Conservation (phyloP, 2,888 invertebrate genomes). For the Deilephila porcellus region DNA sequence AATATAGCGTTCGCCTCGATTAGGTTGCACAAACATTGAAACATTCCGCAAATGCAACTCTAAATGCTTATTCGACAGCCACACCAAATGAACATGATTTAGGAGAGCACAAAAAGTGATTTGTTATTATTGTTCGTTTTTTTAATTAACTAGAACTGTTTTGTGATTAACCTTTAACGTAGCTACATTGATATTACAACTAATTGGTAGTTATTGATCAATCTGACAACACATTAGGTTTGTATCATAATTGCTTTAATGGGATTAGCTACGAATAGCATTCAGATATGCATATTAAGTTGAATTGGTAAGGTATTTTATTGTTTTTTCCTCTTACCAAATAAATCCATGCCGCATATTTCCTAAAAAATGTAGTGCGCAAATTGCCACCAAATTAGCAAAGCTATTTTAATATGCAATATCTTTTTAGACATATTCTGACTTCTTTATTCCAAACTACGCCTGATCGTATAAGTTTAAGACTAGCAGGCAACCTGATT, state of each 20-base stretch:
- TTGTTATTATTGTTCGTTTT: background rate
- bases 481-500: no score
- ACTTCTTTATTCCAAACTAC: no score
- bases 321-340: background rate
- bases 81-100: conserved; percentile 4
- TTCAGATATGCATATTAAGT: no score
- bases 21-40: conserved; percentile 17
- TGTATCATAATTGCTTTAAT: background rate
- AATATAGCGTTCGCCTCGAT: conserved; percentile 1
- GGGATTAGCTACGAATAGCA: background rate
- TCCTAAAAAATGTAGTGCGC: background rate
- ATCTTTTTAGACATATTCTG: no score
- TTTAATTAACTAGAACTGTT: background rate
- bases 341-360: background rate
- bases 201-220: background rate
- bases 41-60: background rate
- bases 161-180: background rate
- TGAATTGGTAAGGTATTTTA: no score
- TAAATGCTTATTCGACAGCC: background rate
- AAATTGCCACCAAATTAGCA: background rate
- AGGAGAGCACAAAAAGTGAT: background rate
- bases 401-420: no score
- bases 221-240: background rate
- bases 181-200: background rate
- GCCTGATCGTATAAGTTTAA: no score